Conservation (phyloP, 1,140 invertebrate species). For the Bombus soroeensis region DNA sequence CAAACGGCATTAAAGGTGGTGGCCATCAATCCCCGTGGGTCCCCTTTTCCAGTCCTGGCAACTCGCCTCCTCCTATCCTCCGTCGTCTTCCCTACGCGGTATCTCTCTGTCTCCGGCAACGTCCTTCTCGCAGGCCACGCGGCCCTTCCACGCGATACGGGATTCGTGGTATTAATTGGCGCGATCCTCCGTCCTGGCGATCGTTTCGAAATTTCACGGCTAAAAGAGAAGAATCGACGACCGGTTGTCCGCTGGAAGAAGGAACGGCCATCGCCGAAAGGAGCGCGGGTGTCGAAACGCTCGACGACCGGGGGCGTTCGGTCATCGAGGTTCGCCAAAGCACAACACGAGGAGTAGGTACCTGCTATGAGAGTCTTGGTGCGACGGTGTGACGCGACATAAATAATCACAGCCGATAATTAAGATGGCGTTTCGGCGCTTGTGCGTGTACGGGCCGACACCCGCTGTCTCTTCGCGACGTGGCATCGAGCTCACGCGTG, state of each 20-base stretch:
- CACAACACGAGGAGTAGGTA: not conserved
- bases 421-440: conserved; percentile 72
- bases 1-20: conserved; percentile 83
- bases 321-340: too few relatives aligned
- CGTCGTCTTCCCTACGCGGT: conserved; percentile 33
- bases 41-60: conserved; percentile 74
- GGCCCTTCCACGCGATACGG: conserved; percentile 42
- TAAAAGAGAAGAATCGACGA: not conserved
- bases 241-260: not conserved
- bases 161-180: conserved; percentile 76
- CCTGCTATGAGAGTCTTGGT: not conserved
- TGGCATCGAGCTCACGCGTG: conserved; percentile 69
- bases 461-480: conserved; percentile 74
- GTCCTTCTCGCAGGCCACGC: conserved; percentile 25
- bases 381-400: conserved; percentile 38
- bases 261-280: not conserved
- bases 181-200: conserved; percentile 10
- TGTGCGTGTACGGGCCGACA: conserved; percentile 66
- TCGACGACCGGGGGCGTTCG: too few relatives aligned
- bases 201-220: conserved; percentile 19
- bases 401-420: conserved; percentile 75
- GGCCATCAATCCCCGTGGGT: conserved; percentile 79
- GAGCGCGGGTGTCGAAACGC: not conserved
- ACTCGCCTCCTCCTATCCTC: conserved; percentile 54
- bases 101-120: conserved; percentile 24